A percentile compares a stretch with the other conserved stretches of the same genome.
Conservation (phyloP, 2,888 invertebrate species). For the Lycaena phlaeas region DNA sequence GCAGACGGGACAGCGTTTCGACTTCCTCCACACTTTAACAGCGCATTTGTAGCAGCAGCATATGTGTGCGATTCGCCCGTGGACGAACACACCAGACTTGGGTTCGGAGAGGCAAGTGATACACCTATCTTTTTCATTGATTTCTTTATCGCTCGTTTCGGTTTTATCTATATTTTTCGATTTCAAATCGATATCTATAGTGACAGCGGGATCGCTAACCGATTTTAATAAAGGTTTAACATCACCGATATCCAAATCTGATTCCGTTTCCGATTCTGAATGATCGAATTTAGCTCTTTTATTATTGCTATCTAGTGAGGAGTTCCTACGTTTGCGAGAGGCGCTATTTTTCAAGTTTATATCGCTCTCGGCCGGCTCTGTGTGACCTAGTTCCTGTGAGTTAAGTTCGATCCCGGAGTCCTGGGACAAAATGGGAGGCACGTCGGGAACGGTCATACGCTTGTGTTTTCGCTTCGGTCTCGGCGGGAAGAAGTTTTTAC, state of each 20-base stretch:
- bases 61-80: constrained; percentile 77
- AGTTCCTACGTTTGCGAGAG: constrained; percentile 30
- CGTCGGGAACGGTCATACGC: constrained; percentile 24
- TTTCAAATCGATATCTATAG: constrained; percentile 30
- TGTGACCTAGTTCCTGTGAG: not conserved
- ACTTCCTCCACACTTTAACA: constrained; percentile 75
- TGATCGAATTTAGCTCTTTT: constrained; percentile 34
- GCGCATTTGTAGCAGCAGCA: constrained; percentile 83
- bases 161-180: not conserved
- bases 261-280: constrained; percentile 20
- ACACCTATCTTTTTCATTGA: too few species aligned
- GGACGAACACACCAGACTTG: constrained; percentile 79
- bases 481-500: constrained; percentile 79
- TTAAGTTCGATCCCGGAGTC: constrained; percentile 39
- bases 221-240: constrained; percentile 46
- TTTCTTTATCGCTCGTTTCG: constrained; percentile 26
- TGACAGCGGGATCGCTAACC: constrained; percentile 53
- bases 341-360: not conserved
- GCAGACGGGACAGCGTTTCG: constrained; percentile 78
- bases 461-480: constrained; percentile 68
- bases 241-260: constrained; percentile 20
- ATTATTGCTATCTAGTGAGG: constrained; percentile 31
- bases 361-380: not conserved
- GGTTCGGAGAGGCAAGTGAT: constrained; percentile 75
- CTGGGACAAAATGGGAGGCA: constrained; percentile 33